Evolutionary conservation across 2,113 vertebrate species (phyloP).

Genomic region (Gorsachius goisagi): DNA sequence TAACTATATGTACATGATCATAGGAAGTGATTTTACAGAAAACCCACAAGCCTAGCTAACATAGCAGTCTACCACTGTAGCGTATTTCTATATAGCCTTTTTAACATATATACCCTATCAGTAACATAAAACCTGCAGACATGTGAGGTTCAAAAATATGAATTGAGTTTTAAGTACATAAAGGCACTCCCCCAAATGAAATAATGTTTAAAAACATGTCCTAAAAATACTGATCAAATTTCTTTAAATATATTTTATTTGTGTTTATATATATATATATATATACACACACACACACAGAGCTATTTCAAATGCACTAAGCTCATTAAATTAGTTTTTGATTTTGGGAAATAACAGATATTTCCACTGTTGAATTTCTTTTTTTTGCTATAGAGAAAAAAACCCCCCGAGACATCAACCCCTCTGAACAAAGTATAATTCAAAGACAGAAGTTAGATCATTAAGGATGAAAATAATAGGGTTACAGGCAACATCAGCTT

Average conservation of each 20-base stretch:
- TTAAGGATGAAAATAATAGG: slow-evolving; percentile 13
- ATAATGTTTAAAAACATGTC: background rate
- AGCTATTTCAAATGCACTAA: slow-evolving; percentile 23
- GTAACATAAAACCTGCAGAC: background rate
- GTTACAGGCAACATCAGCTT: background rate
- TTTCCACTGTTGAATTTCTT: background rate
- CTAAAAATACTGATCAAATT: slow-evolving; percentile 7
- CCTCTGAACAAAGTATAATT: background rate
- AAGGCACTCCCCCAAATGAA: background rate
- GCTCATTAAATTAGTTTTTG: slow-evolving; percentile 6
- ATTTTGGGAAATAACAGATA: slow-evolving; percentile 12
- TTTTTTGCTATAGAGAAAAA: background rate
- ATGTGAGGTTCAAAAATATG: background rate
- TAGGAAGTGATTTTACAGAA: slow-evolving; percentile 3
- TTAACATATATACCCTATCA: background rate
- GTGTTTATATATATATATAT: background rate
- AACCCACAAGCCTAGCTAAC: background rate
- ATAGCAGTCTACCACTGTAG: background rate
- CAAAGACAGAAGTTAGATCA: background rate
- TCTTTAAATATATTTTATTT: background rate
- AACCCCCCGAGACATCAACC: background rate
- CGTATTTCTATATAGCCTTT: background rate
- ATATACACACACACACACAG: too few relatives aligned
- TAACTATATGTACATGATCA: background rate
- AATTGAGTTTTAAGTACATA: background rate